Base-by-base conservation (phyloP, 92 coral and sea anemone genomes). In the Palythoa grandiflora region DNA sequence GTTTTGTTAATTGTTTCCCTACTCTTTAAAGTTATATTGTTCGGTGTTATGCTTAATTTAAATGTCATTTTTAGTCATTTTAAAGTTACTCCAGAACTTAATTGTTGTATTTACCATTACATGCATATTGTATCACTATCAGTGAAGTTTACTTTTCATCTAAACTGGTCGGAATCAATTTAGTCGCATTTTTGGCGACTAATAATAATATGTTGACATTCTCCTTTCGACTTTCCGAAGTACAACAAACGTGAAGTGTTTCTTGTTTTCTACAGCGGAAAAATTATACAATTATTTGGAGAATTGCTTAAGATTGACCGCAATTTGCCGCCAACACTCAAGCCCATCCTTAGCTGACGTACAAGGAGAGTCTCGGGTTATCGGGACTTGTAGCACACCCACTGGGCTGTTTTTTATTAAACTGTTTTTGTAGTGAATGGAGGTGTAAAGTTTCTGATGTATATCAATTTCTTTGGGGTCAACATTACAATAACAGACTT, bases 321-420 rank as follows among this genome's bases (percentile, higher is more conserved):
- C 84, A 81, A 65, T 63, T 81, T 81, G 36, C 86, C 86, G 86
- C 60, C 74, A 28, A 70, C 74, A 70, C 74, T 20, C 75, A 28
- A 50, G 60, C 86, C 75, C 75, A 7, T 81, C 75, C 86, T 63
- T 16, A 4, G 38, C 14, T 65, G 14, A 28, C 60, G 39, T 48
- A 51, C 6, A 10, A 48, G 57, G 8, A 79, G 16, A 17, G 55
- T 17, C 5, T 60, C 51, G 9, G 75, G 86, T 61, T 48, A 78
- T 35, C 44, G 54, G 55, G 10, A 15, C 40, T 51, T 11, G 55
- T 55, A 16, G 36, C 70, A 63, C 28, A n/a, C 70, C 21, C 70
- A 3, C 19, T 63, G 28, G 5, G 10, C 20, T 63, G 7, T 6
- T 17, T 8, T 17, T 63, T 4, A 55, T 63, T 5, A 8, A 5